These are phyloP conservation scores for Ennomos erosarius DNA, from an alignment of 2,888 invertebrate species.

Conservation along the genomic window DNA sequence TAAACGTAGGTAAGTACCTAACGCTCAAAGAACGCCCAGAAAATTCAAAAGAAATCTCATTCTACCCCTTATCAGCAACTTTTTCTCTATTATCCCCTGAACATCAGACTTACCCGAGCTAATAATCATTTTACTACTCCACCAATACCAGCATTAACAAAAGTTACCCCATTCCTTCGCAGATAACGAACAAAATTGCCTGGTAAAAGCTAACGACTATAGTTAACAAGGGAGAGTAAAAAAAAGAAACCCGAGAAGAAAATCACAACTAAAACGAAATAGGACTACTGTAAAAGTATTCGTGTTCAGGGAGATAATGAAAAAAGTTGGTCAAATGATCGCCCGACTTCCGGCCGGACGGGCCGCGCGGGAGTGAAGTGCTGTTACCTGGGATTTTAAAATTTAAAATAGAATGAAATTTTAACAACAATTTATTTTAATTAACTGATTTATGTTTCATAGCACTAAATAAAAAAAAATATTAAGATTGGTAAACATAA, in stretches of 20 bases:
- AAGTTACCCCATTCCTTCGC: conserved; percentile 44
- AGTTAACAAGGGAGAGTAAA: conserved; percentile 57
- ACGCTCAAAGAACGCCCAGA: background rate
- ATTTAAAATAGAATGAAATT: too few relatives aligned
- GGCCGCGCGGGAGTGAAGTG: conserved; percentile 44
- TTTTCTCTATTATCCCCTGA: conserved; percentile 11
- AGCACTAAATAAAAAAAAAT: too few relatives aligned
- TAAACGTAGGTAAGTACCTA: too few relatives aligned
- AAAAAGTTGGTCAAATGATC: conserved; percentile 80
- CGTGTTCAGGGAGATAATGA: conserved; percentile 77
- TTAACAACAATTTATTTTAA: too few relatives aligned
- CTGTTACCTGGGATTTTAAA: conserved; percentile 9
- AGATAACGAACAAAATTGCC: conserved; percentile 56
- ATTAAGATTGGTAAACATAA: too few relatives aligned
- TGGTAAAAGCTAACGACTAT: conserved; percentile 64
- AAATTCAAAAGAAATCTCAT: conserved; percentile 2
- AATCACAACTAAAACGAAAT: conserved; percentile 74
- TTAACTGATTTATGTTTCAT: too few relatives aligned
- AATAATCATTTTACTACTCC: conserved; percentile 30
- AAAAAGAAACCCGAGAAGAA: conserved; percentile 54
- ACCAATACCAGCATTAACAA: conserved; percentile 31
- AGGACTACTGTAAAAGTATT: conserved; percentile 73
- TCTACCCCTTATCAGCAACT: conserved; percentile 18
- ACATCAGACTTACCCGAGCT: conserved; percentile 12
- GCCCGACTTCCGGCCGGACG: conserved; percentile 59